These are phyloP conservation scores for Fistularia commersonii DNA, from an alignment of 2,797 vertebrate genomes.

Conservation along the genomic window DNA sequence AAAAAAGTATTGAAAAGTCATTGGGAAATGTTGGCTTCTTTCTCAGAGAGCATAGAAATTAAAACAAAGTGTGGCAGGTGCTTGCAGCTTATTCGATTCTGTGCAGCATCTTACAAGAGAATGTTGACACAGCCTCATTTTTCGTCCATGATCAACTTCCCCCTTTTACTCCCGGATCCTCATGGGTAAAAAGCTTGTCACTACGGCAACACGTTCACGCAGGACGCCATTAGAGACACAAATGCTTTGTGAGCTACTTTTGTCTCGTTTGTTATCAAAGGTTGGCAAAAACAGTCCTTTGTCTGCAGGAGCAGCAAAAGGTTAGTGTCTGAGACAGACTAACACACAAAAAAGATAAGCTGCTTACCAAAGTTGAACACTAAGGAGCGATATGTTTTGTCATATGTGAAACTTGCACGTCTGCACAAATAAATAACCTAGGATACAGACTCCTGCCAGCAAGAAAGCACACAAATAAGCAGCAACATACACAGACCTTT, in stretches of 20 bases:
- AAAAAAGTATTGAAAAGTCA: slow-evolving; percentile 11
- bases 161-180: slow-evolving; percentile 52
- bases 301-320: slow-evolving; percentile 67
- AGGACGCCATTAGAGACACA: slow-evolving; percentile 59
- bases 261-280: slow-evolving; percentile 65
- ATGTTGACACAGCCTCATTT: slow-evolving; percentile 57
- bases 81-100: slow-evolving; percentile 28
- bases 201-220: slow-evolving; percentile 55
- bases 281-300: slow-evolving; percentile 58
- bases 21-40: slow-evolving; percentile 12
- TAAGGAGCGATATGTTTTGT: slow-evolving; percentile 62
- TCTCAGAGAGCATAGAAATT: slow-evolving; percentile 2
- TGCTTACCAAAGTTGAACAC: slow-evolving; percentile 73
- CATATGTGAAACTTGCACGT: slow-evolving; percentile 54
- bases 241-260: slow-evolving; percentile 63
- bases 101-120: slow-evolving; percentile 23
- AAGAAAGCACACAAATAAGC: slow-evolving; percentile 1
- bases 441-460: slow-evolving; percentile 3
- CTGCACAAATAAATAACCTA: slow-evolving; percentile 33
- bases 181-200: slow-evolving; percentile 45
- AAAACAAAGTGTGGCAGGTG: slow-evolving; percentile 28
- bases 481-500: slow-evolving; percentile 1
- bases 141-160: slow-evolving; percentile 40
- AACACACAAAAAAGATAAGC: slow-evolving; percentile 64
- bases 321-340: slow-evolving; percentile 63